phyloP scores from a whole-genome alignment of 2,888 invertebrate genomes.

The Unio delphinus region DNA sequence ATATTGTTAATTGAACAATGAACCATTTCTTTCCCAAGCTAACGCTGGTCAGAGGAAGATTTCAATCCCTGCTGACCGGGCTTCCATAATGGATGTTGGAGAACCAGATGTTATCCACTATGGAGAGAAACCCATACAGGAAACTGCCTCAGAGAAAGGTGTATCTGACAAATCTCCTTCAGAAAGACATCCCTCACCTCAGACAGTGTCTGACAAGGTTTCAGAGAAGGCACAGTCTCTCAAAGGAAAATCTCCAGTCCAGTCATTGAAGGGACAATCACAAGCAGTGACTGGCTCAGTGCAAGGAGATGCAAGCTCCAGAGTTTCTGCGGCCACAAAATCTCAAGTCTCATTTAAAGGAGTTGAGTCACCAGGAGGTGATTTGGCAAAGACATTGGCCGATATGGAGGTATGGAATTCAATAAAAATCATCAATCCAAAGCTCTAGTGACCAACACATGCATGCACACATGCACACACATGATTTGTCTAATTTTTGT shows the following conservation, averaged over 20 bases:
- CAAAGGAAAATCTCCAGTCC: constrained; percentile 24
- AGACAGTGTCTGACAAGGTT: constrained; percentile 13
- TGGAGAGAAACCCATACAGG: constrained; percentile 20
- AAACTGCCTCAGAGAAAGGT: constrained; percentile 20
- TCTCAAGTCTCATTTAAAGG: constrained; percentile 34
- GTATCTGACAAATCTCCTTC: constrained; percentile 23
- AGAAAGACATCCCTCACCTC: constrained; percentile 2
- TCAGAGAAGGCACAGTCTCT: constrained; percentile 36
- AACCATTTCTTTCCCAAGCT: too few species aligned
- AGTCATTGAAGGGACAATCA: constrained; percentile 33
- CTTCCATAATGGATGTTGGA: constrained; percentile 45
- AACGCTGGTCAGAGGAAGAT: constrained; percentile 13
- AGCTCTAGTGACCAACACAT: too few species aligned
- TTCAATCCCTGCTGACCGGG: constrained; percentile 53
- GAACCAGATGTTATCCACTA: constrained; percentile 54
- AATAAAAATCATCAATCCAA: not conserved
- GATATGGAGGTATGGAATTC: constrained; percentile 22
- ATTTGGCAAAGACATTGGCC: constrained; percentile 43
- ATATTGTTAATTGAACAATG: too few species aligned
- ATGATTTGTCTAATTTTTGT: too few species aligned
- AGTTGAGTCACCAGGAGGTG: constrained; percentile 28
- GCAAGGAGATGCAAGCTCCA: constrained; percentile 21
- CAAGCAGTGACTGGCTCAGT: constrained; percentile 23
- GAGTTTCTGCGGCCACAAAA: constrained; percentile 17
- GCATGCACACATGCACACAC: too few species aligned